Base-by-base conservation (phyloP, 2,797 vertebrate genomes). In the Sciurus vulgaris region DNA sequence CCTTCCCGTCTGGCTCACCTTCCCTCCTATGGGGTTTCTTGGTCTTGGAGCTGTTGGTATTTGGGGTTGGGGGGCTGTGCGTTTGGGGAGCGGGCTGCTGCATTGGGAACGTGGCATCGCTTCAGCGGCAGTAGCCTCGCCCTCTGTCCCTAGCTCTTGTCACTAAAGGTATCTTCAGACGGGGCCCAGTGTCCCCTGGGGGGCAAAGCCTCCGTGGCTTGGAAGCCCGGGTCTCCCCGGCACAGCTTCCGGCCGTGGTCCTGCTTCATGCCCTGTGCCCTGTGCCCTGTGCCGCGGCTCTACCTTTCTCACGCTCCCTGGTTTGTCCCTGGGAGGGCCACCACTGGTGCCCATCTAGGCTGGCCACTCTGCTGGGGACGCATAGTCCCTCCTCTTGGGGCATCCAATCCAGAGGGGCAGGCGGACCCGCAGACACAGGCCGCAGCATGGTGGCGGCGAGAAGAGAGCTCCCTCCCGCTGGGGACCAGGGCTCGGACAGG, bases 361-460 rank as follows among this genome's bases (percentile, higher is more conserved):
- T 12, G 13, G 11, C 20, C 0, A 1, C 47, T 41, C 12, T 67
- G 17, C 41, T 56, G 28, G 35, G 26, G 44, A 4, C 3, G 9
- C 17, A 8, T 1, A 6, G 69, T n/a, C 11, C 47, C 17, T 49
- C 11, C 74, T 38, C n/a, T 33, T 15, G n/a, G 7, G 18, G 5
- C 11, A 3, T 18, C 14, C 11, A 15, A 4, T 77, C 65, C 51
- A 61, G 56, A 33, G 10, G 41, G 15, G 4, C 30, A 72, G n/a
- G n/a, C 38, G 63, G 41, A 78, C 10, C 35, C 63, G 81, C 3
- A 44, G 56, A 28, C 79, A 61, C 51, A 35, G 26, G 47, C 20
- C 33, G 17, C 5, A 38, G 22, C 6, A 11, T 33, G 1, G 2
- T 7, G 7, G n/a, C n/a, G n/a, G n/a, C n/a, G 51, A 72, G 9